Evolutionary conservation across 2,113 vertebrate species (phyloP).

Genomic region (Cathartes aura): DNA sequence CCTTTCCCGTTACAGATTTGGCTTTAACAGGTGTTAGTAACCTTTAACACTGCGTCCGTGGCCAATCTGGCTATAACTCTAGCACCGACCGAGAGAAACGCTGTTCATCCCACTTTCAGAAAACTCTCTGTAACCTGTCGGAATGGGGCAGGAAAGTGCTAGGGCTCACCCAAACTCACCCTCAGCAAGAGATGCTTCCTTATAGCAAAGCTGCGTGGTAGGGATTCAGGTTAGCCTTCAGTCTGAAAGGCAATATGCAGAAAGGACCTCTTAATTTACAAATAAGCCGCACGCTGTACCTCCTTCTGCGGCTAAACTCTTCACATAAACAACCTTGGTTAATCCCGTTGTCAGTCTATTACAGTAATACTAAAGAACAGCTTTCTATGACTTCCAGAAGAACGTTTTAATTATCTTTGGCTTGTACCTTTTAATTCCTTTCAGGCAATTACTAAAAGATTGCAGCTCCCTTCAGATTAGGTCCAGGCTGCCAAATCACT

Average conservation of each 20-base stretch:
- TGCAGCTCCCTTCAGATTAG: neutral
- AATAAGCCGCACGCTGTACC: rapidly evolving
- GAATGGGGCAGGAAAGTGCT: neutral
- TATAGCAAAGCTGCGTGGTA: neutral
- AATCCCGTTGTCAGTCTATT: neutral
- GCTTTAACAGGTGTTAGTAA: neutral
- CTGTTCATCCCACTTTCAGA: neutral
- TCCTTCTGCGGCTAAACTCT: neutral
- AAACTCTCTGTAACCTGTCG: neutral
- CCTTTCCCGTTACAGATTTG: neutral
- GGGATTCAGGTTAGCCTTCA: neutral
- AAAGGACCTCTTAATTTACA: neutral
- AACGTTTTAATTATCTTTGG: neutral
- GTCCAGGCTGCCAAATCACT: neutral
- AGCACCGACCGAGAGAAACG: rapidly evolving
- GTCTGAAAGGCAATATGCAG: neutral
- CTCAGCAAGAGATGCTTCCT: neutral
- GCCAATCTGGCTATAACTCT: neutral
- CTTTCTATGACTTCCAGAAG: neutral
- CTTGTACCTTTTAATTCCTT: neutral
- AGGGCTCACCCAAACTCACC: neutral
- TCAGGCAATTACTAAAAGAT: neutral
- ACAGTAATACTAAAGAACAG: neutral
- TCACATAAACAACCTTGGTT: neutral
- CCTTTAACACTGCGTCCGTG: neutral